A percentile compares a stretch with the other conserved stretches of the same genome.
Conservation (phyloP, 2,888 invertebrate species). For the Drosophila quinaria region DNA sequence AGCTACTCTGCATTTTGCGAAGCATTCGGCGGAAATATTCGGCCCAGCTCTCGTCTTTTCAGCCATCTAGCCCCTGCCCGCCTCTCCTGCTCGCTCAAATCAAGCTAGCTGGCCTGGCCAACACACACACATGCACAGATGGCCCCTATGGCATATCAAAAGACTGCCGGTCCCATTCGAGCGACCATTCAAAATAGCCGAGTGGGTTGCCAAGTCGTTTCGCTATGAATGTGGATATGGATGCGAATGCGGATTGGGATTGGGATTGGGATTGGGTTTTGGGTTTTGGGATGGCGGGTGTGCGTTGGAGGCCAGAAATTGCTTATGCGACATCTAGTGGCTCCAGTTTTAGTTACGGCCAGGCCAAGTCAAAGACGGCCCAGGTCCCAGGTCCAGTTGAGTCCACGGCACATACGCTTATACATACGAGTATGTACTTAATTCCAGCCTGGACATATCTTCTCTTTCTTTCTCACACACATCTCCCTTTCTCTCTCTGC, state of each 20-base stretch:
- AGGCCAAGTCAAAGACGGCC: slow-evolving; percentile 66
- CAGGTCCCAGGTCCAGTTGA: slow-evolving; percentile 27
- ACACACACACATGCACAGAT: slow-evolving; percentile 37
- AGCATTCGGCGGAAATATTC: slow-evolving; percentile 82
- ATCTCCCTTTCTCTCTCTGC: slow-evolving; percentile 2
- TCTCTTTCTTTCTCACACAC: background rate
- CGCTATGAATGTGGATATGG: slow-evolving; percentile 35
- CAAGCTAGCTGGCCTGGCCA: background rate
- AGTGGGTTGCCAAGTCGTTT: slow-evolving; percentile 62
- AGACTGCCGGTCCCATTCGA: slow-evolving; percentile 62
- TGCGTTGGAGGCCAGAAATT: slow-evolving; percentile 63
- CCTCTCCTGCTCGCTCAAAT: slow-evolving; percentile 1
- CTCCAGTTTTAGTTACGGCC: slow-evolving; percentile 74
- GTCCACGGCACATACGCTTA: slow-evolving; percentile 39
- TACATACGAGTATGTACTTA: slow-evolving; percentile 24
- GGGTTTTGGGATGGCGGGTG: slow-evolving; percentile 8
- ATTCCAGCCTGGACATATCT: slow-evolving; percentile 5
- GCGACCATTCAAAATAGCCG: slow-evolving; percentile 55
- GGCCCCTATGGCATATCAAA: slow-evolving; percentile 65
- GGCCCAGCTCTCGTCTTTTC: slow-evolving; percentile 72
- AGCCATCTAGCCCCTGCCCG: slow-evolving; percentile 37
- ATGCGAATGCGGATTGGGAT: background rate
- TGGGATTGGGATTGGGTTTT: background rate
- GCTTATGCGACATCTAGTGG: slow-evolving; percentile 83
- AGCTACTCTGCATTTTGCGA: slow-evolving; percentile 77